phyloP scores from a whole-genome alignment of 2,888 invertebrate genomes.

The Leptodirus hochenwartii region DNA sequence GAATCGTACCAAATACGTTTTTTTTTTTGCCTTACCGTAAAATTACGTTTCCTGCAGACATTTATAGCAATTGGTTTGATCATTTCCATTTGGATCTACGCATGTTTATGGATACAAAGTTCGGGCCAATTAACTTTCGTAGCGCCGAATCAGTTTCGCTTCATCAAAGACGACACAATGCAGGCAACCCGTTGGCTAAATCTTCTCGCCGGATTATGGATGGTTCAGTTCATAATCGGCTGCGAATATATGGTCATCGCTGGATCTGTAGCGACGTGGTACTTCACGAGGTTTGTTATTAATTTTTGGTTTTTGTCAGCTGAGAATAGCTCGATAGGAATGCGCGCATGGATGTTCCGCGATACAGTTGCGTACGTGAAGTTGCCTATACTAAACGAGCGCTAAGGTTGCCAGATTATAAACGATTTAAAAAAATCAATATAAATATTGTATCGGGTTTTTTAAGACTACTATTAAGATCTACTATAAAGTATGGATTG shows the following conservation, averaged over 20 bases:
- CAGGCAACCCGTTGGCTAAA: conserved; percentile 31
- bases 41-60: too few species aligned
- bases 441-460: too few species aligned
- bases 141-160: conserved; percentile 16
- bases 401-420: conserved; percentile 4
- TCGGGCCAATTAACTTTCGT: conserved; percentile 28
- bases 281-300: conserved; percentile 36
- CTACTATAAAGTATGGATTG: too few species aligned
- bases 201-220: conserved; percentile 43
- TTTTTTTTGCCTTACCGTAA: too few species aligned
- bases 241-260: conserved; percentile 51
- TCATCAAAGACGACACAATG: conserved; percentile 26
- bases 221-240: conserved; percentile 43
- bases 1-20: too few species aligned
- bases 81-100: conserved; percentile 24
- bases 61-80: conserved; percentile 9
- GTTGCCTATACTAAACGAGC: too few species aligned
- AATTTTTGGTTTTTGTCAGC: conserved; percentile 16
- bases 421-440: too few species aligned
- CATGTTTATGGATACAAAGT: conserved; percentile 42
- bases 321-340: too few species aligned
- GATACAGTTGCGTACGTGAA: too few species aligned
- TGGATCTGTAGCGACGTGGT: conserved; percentile 46
- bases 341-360: too few species aligned
- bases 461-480: too few species aligned